Evolutionary conservation across 2,113 vertebrate genomes (phyloP).

Genomic region (Cebidichthys violaceus): DNA sequence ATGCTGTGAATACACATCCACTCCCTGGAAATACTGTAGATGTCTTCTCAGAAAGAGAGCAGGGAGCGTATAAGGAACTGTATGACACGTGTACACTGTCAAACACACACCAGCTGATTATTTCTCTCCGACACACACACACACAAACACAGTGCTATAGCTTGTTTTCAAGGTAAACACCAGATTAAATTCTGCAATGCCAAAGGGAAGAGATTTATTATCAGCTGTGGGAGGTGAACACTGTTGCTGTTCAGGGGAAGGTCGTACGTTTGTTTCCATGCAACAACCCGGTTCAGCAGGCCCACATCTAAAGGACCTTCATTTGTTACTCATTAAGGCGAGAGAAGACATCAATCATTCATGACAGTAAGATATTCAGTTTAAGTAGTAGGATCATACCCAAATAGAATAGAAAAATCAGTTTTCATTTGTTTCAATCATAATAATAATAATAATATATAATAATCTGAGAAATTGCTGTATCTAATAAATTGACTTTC

Average conservation of each 20-base stretch:
- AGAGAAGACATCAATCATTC: neutral
- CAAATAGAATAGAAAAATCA: neutral
- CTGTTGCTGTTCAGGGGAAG: neutral
- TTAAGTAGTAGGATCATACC: neutral
- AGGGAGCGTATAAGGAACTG: neutral
- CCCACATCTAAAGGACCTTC: neutral
- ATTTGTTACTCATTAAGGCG: neutral
- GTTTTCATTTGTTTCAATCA: neutral
- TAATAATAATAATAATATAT: neutral
- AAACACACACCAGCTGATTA: neutral
- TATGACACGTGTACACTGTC: neutral
- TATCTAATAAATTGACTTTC: neutral
- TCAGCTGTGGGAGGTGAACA: neutral
- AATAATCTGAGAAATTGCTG: neutral
- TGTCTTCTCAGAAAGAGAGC: neutral
- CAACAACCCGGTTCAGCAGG: neutral
- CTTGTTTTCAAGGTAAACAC: neutral
- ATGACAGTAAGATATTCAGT: neutral
- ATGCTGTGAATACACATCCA: neutral
- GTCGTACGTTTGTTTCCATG: neutral
- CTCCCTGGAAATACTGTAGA: neutral
- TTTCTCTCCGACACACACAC: neutral
- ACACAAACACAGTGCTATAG: neutral
- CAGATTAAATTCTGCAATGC: neutral
- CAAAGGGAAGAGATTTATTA: neutral